Evolutionary conservation across 2,888 invertebrate species (phyloP).

Genomic region (Drosophila anceps): DNA sequence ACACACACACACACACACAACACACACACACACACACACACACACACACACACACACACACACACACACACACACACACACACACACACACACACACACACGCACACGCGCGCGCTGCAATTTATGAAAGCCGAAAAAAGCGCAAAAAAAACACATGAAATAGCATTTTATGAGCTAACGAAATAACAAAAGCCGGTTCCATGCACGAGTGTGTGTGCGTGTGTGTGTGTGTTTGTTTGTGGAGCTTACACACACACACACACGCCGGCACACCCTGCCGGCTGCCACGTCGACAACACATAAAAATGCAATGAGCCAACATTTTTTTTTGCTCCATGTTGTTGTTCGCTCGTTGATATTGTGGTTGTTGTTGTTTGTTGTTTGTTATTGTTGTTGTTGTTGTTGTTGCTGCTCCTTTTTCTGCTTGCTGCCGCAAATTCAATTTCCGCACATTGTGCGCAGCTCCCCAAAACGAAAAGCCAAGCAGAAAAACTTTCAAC

Average conservation of each 20-base stretch:
- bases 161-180: slow-evolving; percentile 77
- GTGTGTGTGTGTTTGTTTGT: slow-evolving; percentile 5
- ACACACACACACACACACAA: not conserved
- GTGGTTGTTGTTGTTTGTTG: slow-evolving; percentile 26
- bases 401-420: slow-evolving; percentile 30
- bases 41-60: slow-evolving; percentile 23
- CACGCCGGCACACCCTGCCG: slow-evolving; percentile 36
- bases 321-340: slow-evolving; percentile 27
- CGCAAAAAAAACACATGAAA: slow-evolving; percentile 47
- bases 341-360: slow-evolving; percentile 20
- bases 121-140: slow-evolving; percentile 48
- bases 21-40: no score
- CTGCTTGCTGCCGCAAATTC: slow-evolving; percentile 72
- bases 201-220: slow-evolving; percentile 1
- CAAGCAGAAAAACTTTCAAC: slow-evolving; percentile 12
- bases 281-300: slow-evolving; percentile 61
- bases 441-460: slow-evolving; percentile 81
- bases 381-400: slow-evolving; percentile 1
- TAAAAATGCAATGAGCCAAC: slow-evolving; percentile 73
- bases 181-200: slow-evolving; percentile 76
- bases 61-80: slow-evolving; percentile 17
- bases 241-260: slow-evolving; percentile 5
- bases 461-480: slow-evolving; percentile 53
- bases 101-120: no score
- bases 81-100: slow-evolving; percentile 15